A percentile compares a stretch with the other conserved stretches of the same genome.
Conservation (phyloP, 2,888 invertebrate genomes). For the Nephrotoma guestfalica region DNA sequence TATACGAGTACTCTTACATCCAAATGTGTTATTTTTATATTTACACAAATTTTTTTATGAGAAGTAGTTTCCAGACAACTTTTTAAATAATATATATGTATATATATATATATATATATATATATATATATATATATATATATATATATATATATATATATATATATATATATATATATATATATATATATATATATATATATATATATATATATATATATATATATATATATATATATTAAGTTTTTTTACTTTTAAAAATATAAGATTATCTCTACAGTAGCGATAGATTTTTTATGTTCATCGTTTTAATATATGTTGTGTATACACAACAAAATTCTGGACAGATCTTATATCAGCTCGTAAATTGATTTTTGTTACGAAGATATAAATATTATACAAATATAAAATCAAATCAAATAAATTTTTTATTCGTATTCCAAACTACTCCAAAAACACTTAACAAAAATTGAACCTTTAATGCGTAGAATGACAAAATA, state of each 20-base stretch:
- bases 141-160: too few relatives aligned
- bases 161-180: too few relatives aligned
- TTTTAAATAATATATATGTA: neutral
- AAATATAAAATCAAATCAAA: neutral
- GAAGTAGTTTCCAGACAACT: neutral
- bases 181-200: too few relatives aligned
- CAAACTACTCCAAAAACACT: neutral
- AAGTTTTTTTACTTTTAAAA: neutral
- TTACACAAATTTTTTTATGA: neutral
- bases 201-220: too few relatives aligned
- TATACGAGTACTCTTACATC: neutral
- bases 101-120: too few relatives aligned
- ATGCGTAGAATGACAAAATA: neutral
- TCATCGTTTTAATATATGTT: neutral
- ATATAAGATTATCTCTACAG: neutral
- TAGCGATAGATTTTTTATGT: neutral
- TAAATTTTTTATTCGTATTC: neutral
- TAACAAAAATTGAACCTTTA: neutral
- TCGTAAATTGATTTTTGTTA: neutral
- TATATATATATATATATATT: too few relatives aligned
- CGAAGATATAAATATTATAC: neutral
- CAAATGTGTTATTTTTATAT: neutral
- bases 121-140: too few relatives aligned
- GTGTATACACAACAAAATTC: neutral
- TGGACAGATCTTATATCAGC: neutral